Evolutionary conservation across 2,888 invertebrate genomes (phyloP).

Genomic region (Saturnia pavonia): DNA sequence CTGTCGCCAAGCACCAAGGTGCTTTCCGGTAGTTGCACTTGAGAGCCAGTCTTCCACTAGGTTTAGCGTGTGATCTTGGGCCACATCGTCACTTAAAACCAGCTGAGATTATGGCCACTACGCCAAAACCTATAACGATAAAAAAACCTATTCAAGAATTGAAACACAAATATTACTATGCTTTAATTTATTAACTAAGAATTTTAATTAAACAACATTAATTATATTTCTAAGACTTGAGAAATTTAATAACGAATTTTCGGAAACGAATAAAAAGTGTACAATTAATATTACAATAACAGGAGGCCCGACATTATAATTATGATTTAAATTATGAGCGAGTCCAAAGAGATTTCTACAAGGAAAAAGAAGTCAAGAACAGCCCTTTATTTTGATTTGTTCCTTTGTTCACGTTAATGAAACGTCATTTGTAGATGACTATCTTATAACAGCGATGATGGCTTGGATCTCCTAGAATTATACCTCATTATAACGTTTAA

Average conservation of each 20-base stretch:
- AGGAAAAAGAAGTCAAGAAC: conserved; percentile 56
- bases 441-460: conserved; percentile 45
- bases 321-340: conserved; percentile 47
- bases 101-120: no score
- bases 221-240: neutral
- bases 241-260: conserved; percentile 18
- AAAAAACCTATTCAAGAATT: neutral
- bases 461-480: conserved; percentile 37
- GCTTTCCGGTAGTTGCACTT: no score
- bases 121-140: no score
- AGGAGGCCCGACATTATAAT: conserved; percentile 36
- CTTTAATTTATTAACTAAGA: neutral
- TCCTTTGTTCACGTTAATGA: conserved; percentile 62
- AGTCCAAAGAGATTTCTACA: conserved; percentile 45
- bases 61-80: no score
- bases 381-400: conserved; percentile 65
- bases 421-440: conserved; percentile 60
- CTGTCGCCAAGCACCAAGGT: no score
- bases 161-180: neutral
- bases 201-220: neutral
- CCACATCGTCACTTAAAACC: no score
- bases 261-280: conserved; percentile 15
- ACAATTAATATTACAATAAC: conserved; percentile 29
- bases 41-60: no score
- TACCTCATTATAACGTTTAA: conserved; percentile 44